Base-by-base conservation (phyloP, 2,888 invertebrate species). In the Anagyrus pseudococci region DNA sequence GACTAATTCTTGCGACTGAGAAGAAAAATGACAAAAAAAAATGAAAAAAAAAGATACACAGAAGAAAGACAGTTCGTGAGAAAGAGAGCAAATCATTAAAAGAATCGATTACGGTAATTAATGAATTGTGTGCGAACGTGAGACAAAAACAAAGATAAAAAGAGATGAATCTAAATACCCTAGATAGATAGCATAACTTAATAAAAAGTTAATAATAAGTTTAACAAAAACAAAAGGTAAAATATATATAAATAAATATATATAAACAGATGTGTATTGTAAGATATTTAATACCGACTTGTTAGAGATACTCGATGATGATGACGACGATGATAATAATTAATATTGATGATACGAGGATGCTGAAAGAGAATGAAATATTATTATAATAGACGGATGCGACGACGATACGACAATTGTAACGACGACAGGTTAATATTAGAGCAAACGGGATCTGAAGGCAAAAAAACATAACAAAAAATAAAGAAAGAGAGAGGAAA, bases 281-380 rank as follows among this genome's bases (percentile, higher is more conserved):
- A 77, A 77, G 73, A 78, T 77, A 78, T 77, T 77, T 77, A 77
- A 77, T 77, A 78, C 75, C 70, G 73, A 76, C 70, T 72, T 72
- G 73, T 72, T 77, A 75, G 75, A 73, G 72, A 74, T 71, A 74
- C 73, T 71, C 71, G 72, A 75, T 74, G 61, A 66, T 49, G 50
- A 67, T 69, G 69, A 69, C 4, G 13, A 17, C 20, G 20, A 8
- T 19, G 6, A 44, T 22, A 44, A 44, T 3, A 44, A 44, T 37
- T 68, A 61, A 75, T 71, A 55, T 69, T 55, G 52, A 67, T 62
- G 33, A 65, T 58, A 29, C 13, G 41, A 63, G 56, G 53, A 62
- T 59, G 61, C 56, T 58, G 59, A 64, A 61, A 64, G 60, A 67
- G 68, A 69, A 70, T 69, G 68, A 67, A 66, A 70, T 66, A 68